These are phyloP conservation scores for Zaprionus vittiger DNA, from an alignment of 1,140 invertebrate genomes.

Conservation along the genomic window DNA sequence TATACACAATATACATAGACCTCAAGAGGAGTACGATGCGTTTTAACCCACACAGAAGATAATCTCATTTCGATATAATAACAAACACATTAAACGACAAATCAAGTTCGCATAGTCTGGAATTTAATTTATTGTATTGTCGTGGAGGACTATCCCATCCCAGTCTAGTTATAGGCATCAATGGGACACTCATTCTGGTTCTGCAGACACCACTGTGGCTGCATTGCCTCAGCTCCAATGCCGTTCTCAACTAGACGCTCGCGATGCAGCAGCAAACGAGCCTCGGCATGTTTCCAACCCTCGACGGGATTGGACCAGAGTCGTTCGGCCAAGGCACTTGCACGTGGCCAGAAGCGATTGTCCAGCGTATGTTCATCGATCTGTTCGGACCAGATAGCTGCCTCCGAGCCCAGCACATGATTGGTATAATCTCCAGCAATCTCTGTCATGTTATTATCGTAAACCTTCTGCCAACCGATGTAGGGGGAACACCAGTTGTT, in stretches of 20 bases:
- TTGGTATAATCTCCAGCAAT: conserved; percentile 86
- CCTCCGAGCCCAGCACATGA: conserved; percentile 89
- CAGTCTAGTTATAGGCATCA: conserved; percentile 49
- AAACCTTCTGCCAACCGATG: conserved; percentile 94
- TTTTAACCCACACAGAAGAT: conserved; percentile 38
- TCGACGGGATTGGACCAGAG: conserved; percentile 89
- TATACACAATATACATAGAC: conserved; percentile 27
- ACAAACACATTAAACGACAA: conserved; percentile 60
- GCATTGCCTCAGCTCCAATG: conserved; percentile 88
- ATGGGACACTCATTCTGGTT: conserved; percentile 89
- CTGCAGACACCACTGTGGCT: conserved; percentile 93
- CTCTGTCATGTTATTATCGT: conserved; percentile 89
- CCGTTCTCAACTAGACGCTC: conserved; percentile 89
- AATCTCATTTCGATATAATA: conserved; percentile 65
- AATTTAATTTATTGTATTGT: conserved; percentile 58
- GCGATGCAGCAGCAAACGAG: conserved; percentile 89
- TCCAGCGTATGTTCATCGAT: conserved; percentile 88
- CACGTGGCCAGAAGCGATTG: conserved; percentile 90
- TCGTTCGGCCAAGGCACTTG: conserved; percentile 91
- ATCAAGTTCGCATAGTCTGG: conserved; percentile 50
- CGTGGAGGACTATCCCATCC: no score
- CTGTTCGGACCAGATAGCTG: conserved; percentile 93
- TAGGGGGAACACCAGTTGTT: conserved; percentile 95
- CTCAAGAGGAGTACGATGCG: neutral
- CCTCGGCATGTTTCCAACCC: conserved; percentile 88